These are phyloP conservation scores for Geotria australis DNA, from an alignment of 2,797 vertebrate genomes.

Conservation along the genomic window DNA sequence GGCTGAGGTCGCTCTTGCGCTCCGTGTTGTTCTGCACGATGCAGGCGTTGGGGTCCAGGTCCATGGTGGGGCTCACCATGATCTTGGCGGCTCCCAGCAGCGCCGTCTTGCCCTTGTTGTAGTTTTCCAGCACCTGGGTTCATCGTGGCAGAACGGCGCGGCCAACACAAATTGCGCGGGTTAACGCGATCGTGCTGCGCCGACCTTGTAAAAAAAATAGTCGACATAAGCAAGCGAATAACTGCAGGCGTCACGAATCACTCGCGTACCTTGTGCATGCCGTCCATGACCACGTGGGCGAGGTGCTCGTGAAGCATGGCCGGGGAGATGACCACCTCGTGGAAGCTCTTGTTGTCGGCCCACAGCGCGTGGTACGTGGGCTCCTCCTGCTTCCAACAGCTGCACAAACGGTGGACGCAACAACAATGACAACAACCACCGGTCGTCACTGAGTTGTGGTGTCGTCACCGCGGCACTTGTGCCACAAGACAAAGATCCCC, in stretches of 20 bases:
- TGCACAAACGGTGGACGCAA: conserved; percentile 6
- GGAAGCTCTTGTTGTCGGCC: conserved; percentile 91
- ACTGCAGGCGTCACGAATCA: no score
- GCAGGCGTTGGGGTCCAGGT: conserved; percentile 36
- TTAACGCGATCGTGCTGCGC: no score
- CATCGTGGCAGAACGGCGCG: conserved; percentile 1
- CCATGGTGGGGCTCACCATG: conserved; percentile 97
- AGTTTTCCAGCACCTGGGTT: conserved; percentile 82
- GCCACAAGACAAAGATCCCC: no score
- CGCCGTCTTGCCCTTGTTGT: conserved; percentile 94
- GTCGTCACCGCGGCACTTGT: no score
- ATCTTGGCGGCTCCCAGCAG: conserved; percentile 87
- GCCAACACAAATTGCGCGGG: no score
- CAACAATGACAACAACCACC: no score
- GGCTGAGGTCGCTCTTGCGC: conserved; percentile 58
- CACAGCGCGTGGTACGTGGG: conserved; percentile 93
- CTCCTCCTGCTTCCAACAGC: conserved; percentile 83
- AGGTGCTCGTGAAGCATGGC: conserved; percentile 96
- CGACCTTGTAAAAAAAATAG: no score
- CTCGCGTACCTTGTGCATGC: conserved; percentile 52
- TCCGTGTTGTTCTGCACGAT: conserved; percentile 5
- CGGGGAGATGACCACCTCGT: conserved; percentile 93
- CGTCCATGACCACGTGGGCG: conserved; percentile 91
- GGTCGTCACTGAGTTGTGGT: no score
- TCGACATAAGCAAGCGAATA: no score